Evolutionary conservation across 2,888 invertebrate genomes (phyloP), one percentile per base, ranked within the genome.

Genomic region (Crocallis elinguaria): DNA sequence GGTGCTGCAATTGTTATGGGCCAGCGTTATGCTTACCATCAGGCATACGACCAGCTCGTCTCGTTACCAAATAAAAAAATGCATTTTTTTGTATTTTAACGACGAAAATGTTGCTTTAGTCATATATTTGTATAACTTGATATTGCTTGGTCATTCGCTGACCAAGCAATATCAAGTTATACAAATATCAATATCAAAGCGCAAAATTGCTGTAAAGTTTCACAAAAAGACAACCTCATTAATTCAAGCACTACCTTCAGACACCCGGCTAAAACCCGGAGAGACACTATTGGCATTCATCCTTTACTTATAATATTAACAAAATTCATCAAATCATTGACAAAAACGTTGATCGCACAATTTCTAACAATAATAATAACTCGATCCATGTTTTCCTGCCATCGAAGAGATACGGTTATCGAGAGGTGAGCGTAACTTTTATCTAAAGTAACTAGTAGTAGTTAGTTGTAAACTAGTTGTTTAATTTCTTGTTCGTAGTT

Each of bases 311-410:
- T 59, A 30, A 66, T 62, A 61, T 66, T 69, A 71, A 72, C 71
- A 67, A 78, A 79, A 76, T 78, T 77, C 42, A 62, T 66, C 13
- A 36, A 32, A 37, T 49, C 43, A 11, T 51, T 50, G 16, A 27
- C 29, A 61, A 57, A 69, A 62, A 73, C 67, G 79, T 86, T 87
- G 84, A 86, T 80, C 55, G 88, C 86, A 88, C 86, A 86, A 74
- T 68, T 73, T 69, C n/a, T 49, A 60, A 55, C 58, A 59, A 50
- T 62, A 44, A 66, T 74, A 79, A 72, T 82, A 80, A 83, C 77
- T 81, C 78, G n/a, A 38, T 69, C 52, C 72, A 69, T 84, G 70
- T 84, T 84, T 81, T 80, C 78, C 81, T 71, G 88, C 87, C 68
- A 66, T 63, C 73, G 75, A 75, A 88, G 88, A 82, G 80, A 77